phyloP scores from a whole-genome alignment of 2,113 vertebrate species.

The Cololabis saira region DNA sequence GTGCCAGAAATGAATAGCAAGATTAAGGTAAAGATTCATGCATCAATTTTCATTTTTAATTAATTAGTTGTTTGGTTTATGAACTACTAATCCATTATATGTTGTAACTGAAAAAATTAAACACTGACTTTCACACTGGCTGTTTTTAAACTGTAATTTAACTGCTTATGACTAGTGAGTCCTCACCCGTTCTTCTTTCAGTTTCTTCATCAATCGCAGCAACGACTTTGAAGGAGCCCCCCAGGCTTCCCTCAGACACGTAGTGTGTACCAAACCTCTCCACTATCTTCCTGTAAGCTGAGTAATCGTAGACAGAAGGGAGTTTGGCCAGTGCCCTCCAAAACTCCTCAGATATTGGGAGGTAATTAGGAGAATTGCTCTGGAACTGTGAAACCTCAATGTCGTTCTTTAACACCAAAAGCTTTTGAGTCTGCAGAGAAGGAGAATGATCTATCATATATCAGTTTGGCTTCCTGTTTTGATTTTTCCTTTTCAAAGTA shows the following conservation, averaged over 20 bases:
- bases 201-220: slow-evolving; percentile 77
- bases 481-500: not conserved
- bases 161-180: not conserved
- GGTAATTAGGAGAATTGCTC: slow-evolving; percentile 83
- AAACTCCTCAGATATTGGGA: slow-evolving; percentile 86
- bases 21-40: no score
- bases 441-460: not conserved
- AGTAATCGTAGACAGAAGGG: slow-evolving; percentile 85
- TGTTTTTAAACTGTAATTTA: no score
- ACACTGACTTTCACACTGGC: no score
- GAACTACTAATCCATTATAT: no score
- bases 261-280: slow-evolving; percentile 89
- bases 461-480: not conserved
- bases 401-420: slow-evolving; percentile 85
- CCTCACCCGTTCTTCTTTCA: slow-evolving; percentile 67
- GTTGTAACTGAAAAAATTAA: no score
- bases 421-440: slow-evolving; percentile 73
- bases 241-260: slow-evolving; percentile 87
- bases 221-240: slow-evolving; percentile 84
- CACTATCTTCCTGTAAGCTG: slow-evolving; percentile 81
- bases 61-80: no score
- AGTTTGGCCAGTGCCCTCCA: slow-evolving; percentile 87
- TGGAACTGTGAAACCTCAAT: slow-evolving; percentile 90
- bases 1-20: no score
- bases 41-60: no score